A percentile compares a stretch with the other conserved stretches of the same genome.
Evolutionary conservation across 2,888 invertebrate species (phyloP).

Genomic region (Rotaria socialis): DNA sequence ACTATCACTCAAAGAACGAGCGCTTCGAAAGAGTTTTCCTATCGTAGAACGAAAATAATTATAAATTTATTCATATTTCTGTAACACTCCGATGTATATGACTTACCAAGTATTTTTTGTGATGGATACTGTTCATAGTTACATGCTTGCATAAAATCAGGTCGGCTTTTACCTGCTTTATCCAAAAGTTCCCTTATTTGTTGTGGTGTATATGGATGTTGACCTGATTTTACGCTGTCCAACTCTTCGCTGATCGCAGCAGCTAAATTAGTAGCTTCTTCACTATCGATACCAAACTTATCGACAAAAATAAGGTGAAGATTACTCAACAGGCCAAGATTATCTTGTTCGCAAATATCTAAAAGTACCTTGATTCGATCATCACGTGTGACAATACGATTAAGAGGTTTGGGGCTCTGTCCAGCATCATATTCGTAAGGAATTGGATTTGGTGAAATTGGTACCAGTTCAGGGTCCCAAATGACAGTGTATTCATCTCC

Average conservation of each 20-base stretch:
- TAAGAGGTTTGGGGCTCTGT: neutral
- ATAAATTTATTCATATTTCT: too few species aligned
- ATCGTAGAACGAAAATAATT: too few species aligned
- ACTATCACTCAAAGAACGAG: too few species aligned
- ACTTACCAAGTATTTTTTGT: neutral
- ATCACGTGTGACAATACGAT: neutral
- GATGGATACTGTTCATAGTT: neutral
- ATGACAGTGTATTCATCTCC: slow-evolving; percentile 42
- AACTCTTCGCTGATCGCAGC: neutral
- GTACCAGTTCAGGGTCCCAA: slow-evolving; percentile 28
- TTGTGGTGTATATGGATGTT: neutral
- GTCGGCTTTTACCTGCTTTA: neutral
- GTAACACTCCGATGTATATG: too few species aligned
- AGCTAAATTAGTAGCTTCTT: neutral
- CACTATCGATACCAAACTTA: neutral
- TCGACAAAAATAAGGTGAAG: neutral
- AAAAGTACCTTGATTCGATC: neutral
- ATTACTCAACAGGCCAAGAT: neutral
- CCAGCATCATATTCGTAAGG: neutral
- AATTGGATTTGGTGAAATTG: neutral
- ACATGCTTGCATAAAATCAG: neutral
- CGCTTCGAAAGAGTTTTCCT: neutral
- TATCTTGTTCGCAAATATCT: neutral
- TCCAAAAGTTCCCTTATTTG: neutral
- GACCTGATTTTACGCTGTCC: neutral